phyloP scores from a whole-genome alignment of 2,888 invertebrate species.

The Alloscopus bannaensis region DNA sequence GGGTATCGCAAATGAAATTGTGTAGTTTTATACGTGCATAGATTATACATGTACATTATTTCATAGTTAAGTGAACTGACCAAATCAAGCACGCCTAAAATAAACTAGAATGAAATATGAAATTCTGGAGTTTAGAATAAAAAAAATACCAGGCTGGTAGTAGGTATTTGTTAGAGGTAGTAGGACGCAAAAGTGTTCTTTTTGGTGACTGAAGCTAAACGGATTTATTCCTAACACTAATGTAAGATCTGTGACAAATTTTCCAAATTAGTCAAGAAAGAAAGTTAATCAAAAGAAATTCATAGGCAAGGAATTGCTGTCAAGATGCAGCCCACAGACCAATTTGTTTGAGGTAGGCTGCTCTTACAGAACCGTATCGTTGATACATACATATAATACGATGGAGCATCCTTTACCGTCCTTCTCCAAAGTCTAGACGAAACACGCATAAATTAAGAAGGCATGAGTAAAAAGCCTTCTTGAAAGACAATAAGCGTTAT shows the following conservation, averaged over 20 bases:
- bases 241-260: constrained; percentile 44
- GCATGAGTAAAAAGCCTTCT: constrained; percentile 12
- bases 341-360: background rate
- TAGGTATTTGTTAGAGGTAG: too few relatives aligned
- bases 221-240: constrained; percentile 28
- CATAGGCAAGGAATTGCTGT: too few relatives aligned
- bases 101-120: too few relatives aligned
- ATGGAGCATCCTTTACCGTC: constrained; percentile 11
- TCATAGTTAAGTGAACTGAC: too few relatives aligned
- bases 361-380: background rate
- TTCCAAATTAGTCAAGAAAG: constrained; percentile 11
- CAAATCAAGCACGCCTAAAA: too few relatives aligned
- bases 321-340: background rate
- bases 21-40: too few relatives aligned
- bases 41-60: too few relatives aligned
- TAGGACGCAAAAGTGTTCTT: too few relatives aligned
- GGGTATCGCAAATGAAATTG: too few relatives aligned
- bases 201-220: constrained; percentile 29
- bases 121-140: too few relatives aligned
- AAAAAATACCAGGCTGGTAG: too few relatives aligned
- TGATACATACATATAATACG: too few relatives aligned
- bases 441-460: constrained; percentile 38
- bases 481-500: constrained; percentile 39
- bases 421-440: constrained; percentile 44
- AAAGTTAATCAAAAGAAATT: background rate